Base-by-base conservation (phyloP, 2,113 vertebrate genomes). In the Tympanuchus pallidicinctus region DNA sequence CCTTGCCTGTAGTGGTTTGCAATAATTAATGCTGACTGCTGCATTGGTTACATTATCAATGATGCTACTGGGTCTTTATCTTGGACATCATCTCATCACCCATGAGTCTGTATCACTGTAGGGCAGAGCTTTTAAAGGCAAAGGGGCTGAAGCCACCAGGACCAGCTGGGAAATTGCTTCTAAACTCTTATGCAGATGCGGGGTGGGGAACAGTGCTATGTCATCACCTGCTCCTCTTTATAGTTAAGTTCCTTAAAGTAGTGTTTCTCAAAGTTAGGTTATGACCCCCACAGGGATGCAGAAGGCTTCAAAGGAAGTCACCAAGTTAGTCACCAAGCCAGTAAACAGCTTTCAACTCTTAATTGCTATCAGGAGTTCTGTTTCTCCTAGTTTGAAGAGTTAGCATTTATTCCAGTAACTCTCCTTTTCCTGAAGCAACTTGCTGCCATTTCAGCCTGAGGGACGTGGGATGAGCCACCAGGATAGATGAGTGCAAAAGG, bases 11-110 rank as follows among this genome's bases (percentile, higher is more conserved):
- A 57, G 86, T 78, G 70, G 78, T 94, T 94, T 75, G 73, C 80
- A 78, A 32, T 94, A 91, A 96, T 94, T n/a, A 93, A 69, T 88
- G 89, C 93, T 94, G 89, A 94, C 89, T 88, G 82, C 85, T 94
- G 65, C 93, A 94, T 36, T 84, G 72, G 93, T 82, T 88, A 70
- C 45, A 54, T 92, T 95, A 92, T 94, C 82, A 0, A 75, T 54
- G 48, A 43, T 93, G 90, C 66, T 89, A 4, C 57, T 69, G 88
- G 76, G 61, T 84, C 57, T 75, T 94, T 95, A 95, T 93, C 95
- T 83, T 42, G 42, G 67, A 84, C 76, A 88, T 83, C 91, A 83
- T 52, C 87, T 91, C 79, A 59, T 42, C 70, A 91, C 45, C 78
- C 42, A 38, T 70, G 74, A 91, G 72, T 59, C 92, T 56, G 27